phyloP scores from a whole-genome alignment of 2,113 vertebrate genomes.

The Bothrops jararaca region DNA sequence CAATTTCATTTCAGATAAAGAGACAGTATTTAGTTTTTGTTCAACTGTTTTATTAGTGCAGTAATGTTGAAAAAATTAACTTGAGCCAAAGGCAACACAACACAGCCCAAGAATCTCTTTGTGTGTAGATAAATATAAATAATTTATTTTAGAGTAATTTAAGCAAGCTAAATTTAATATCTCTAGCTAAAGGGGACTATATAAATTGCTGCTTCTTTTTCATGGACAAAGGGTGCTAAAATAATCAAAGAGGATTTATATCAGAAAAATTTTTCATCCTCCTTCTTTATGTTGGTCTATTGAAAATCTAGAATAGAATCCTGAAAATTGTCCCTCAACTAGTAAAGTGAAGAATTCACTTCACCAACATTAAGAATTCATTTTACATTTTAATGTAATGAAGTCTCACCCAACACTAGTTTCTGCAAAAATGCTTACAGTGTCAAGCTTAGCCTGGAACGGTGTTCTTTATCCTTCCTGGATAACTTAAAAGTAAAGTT shows the following conservation, averaged over 20 bases:
- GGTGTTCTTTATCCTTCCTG: neutral
- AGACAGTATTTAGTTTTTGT: constrained; percentile 11
- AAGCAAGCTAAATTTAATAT: neutral
- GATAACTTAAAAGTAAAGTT: neutral
- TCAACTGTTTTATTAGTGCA: constrained; percentile 24
- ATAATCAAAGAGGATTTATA: neutral
- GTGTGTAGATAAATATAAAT: neutral
- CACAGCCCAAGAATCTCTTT: neutral
- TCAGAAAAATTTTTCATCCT: neutral
- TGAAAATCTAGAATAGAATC: neutral
- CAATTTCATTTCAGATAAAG: constrained; percentile 35
- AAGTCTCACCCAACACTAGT: neutral
- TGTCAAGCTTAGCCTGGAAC: neutral
- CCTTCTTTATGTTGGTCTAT: neutral
- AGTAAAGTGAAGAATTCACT: neutral
- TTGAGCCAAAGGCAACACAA: neutral
- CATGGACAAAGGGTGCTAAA: neutral
- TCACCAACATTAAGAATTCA: neutral
- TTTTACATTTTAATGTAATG: neutral
- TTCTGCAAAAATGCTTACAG: neutral
- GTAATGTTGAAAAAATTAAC: neutral
- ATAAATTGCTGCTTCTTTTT: neutral
- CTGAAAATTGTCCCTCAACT: neutral
- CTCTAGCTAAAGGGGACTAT: neutral
- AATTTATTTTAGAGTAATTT: neutral